A percentile compares a stretch with the other conserved stretches of the same genome.
These are phyloP conservation scores for Eira barbara DNA, from an alignment of 2,113 vertebrate species.

Conservation along the genomic window DNA sequence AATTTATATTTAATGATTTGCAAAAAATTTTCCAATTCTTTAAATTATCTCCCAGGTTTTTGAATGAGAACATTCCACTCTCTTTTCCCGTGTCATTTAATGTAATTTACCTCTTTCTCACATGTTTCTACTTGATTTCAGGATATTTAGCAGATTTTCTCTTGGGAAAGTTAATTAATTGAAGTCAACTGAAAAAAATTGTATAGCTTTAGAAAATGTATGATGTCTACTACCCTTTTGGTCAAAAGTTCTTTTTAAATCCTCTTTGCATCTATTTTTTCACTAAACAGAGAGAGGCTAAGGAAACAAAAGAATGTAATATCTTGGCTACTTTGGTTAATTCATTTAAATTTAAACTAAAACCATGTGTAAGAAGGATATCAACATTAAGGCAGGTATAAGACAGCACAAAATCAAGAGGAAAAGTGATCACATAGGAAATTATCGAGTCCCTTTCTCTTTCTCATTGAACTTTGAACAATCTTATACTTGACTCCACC, in stretches of 20 bases:
- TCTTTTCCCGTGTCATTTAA: neutral
- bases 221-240: neutral
- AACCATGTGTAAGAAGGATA: neutral
- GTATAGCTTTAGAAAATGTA: neutral
- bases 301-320: neutral
- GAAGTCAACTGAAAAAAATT: slow-evolving; percentile 41
- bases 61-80: neutral
- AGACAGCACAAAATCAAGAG: neutral
- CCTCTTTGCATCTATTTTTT: neutral
- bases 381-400: neutral
- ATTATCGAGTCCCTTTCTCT: neutral
- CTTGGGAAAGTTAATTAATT: slow-evolving; percentile 17
- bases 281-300: neutral
- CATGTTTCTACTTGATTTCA: slow-evolving; percentile 56
- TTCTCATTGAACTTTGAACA: slow-evolving; percentile 48
- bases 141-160: slow-evolving; percentile 34
- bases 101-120: slow-evolving; percentile 9
- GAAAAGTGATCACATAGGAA: neutral
- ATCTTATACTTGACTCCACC: neutral
- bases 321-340: neutral
- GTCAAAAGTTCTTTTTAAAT: neutral
- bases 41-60: neutral
- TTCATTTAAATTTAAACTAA: slow-evolving; percentile 45
- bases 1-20: neutral
- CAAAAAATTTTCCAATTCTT: neutral